Evolutionary conservation across 2,113 vertebrate species (phyloP).

Genomic region (Rallus limicola): DNA sequence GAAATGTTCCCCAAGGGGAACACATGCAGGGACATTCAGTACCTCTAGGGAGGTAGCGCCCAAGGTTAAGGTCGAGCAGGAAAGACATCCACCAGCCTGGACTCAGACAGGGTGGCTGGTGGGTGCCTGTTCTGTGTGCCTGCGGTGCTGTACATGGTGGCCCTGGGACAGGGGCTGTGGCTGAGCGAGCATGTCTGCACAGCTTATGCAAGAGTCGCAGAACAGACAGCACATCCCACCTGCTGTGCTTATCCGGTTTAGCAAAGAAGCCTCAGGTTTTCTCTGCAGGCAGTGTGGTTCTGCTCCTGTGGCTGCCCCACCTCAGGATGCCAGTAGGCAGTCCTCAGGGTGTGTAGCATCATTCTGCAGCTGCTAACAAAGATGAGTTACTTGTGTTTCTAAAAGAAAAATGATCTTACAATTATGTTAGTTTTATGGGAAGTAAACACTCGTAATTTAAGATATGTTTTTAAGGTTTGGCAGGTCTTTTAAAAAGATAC

Average conservation of each 20-base stretch:
- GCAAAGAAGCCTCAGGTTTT: not conserved
- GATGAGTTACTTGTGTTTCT: not conserved
- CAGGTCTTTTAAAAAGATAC: not conserved
- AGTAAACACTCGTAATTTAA: not conserved
- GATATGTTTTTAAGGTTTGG: not conserved
- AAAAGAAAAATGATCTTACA: not conserved
- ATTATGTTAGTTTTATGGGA: not conserved
- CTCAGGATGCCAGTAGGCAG: fast-evolving
- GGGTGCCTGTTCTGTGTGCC: not conserved
- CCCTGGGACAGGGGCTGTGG: fast-evolving
- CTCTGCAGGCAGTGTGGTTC: fast-evolving
- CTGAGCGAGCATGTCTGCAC: fast-evolving
- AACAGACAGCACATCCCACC: not conserved
- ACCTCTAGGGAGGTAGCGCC: not conserved
- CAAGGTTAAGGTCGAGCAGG: fast-evolving
- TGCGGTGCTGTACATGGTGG: fast-evolving
- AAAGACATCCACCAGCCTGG: not conserved
- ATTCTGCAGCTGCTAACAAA: not conserved
- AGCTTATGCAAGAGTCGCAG: not conserved
- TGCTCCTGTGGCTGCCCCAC: fast-evolving
- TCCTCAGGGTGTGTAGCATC: fast-evolving
- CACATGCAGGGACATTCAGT: fast-evolving
- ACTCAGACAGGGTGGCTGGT: fast-evolving
- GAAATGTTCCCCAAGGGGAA: fast-evolving
- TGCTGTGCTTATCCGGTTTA: fast-evolving